Conservation (phyloP, 2,797 vertebrate species). For the Sebastes miniatus region DNA sequence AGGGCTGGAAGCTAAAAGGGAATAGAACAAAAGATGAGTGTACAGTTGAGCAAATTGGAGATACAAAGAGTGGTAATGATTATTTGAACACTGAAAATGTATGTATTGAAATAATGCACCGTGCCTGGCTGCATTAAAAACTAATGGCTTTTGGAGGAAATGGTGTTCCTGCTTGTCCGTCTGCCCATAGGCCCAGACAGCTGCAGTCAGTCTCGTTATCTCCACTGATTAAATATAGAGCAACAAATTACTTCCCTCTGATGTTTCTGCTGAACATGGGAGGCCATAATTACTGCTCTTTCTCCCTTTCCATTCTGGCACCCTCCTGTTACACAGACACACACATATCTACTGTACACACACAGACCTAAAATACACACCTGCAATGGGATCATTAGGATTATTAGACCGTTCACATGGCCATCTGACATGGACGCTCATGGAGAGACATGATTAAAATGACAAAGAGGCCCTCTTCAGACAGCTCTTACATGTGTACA, state of each 20-base stretch:
- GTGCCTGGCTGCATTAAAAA: constrained; percentile 59
- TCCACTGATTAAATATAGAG: constrained; percentile 80
- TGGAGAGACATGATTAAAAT: constrained; percentile 25
- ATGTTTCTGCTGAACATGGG: constrained; percentile 78
- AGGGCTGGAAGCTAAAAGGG: constrained; percentile 6
- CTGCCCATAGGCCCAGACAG: constrained; percentile 68
- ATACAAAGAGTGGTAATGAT: constrained; percentile 46
- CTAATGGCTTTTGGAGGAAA: constrained; percentile 79
- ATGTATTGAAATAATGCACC: constrained; percentile 61
- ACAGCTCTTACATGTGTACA: constrained; percentile 43
- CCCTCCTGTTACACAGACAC: constrained; percentile 55
- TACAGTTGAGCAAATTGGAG: constrained; percentile 37
- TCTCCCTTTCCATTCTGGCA: constrained; percentile 62
- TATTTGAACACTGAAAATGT: constrained; percentile 56
- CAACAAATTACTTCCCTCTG: constrained; percentile 82
- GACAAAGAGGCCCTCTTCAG: constrained; percentile 34
- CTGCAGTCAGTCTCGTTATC: constrained; percentile 75
- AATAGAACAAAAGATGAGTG: constrained; percentile 16
- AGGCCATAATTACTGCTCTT: constrained; percentile 76
- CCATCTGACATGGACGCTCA: constrained; percentile 31
- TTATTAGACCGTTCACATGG: constrained; percentile 46
- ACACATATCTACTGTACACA: constrained; percentile 16
- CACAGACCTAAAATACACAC: constrained; percentile 35
- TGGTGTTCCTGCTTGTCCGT: constrained; percentile 63
- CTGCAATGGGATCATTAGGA: constrained; percentile 49